phyloP scores from a whole-genome alignment of 2,113 vertebrate species.

The Entomyzon cyanotis region DNA sequence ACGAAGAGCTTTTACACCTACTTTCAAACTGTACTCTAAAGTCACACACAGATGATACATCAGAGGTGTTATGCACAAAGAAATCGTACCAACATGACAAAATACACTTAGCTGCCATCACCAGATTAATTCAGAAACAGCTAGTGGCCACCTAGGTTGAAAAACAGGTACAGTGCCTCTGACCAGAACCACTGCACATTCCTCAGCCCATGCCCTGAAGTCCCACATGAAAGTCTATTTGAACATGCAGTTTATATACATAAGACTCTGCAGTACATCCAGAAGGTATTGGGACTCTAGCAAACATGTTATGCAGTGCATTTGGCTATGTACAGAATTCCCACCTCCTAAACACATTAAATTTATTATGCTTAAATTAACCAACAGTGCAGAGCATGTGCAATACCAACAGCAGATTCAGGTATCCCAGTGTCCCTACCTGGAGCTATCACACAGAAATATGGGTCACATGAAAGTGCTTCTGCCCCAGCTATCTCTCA shows the following conservation, averaged over 20 bases:
- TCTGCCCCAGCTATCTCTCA: background rate
- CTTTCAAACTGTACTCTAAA: background rate
- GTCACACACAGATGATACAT: background rate
- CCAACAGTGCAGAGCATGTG: background rate
- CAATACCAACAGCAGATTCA: background rate
- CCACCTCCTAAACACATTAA: background rate
- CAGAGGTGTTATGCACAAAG: background rate
- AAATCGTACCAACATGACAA: background rate
- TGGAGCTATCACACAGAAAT: background rate
- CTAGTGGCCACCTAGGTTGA: background rate
- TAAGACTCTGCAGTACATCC: background rate
- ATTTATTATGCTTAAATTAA: background rate
- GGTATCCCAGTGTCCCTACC: background rate
- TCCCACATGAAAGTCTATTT: background rate
- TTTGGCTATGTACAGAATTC: background rate
- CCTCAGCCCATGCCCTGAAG: rapidly evolving
- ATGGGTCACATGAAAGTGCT: background rate
- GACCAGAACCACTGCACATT: background rate
- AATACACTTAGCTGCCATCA: background rate
- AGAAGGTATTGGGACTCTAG: background rate
- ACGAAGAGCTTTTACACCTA: background rate
- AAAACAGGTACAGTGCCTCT: background rate
- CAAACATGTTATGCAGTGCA: background rate
- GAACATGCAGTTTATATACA: background rate
- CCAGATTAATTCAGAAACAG: background rate